Evolutionary conservation across 2,888 invertebrate genomes (phyloP).

Genomic region (Tupiocoris notatus): DNA sequence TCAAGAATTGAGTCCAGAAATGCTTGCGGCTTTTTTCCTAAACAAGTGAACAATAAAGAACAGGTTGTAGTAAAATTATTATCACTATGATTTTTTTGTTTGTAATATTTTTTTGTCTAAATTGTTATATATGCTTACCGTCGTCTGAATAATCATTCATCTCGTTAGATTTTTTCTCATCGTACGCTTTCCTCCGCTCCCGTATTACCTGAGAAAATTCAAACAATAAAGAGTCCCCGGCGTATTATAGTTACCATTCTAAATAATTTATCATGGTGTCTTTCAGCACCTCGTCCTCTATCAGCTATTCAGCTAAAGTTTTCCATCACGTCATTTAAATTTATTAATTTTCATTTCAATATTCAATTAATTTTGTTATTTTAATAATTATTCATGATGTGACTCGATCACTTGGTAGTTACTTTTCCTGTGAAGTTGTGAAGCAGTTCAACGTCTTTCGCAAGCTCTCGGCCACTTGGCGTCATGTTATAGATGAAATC

Average conservation of each 20-base stretch:
- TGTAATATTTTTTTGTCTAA: background rate
- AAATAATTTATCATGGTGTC: too few relatives aligned
- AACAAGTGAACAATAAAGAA: too few relatives aligned
- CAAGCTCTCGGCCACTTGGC: background rate
- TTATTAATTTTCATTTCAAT: too few relatives aligned
- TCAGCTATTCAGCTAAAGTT: too few relatives aligned
- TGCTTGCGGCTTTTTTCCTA: conserved; percentile 16
- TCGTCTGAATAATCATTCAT: background rate
- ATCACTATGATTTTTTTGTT: background rate
- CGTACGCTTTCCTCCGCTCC: background rate
- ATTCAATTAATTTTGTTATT: too few relatives aligned
- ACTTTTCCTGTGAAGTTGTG: conserved; percentile 26
- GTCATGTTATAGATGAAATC: conserved; percentile 20
- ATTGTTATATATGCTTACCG: background rate
- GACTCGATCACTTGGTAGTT: too few relatives aligned
- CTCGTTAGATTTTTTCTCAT: background rate
- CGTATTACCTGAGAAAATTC: background rate
- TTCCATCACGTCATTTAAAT: too few relatives aligned
- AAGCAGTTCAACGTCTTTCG: conserved; percentile 11
- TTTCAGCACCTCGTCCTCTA: too few relatives aligned
- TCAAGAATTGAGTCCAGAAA: conserved; percentile 18
- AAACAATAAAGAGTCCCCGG: too few relatives aligned
- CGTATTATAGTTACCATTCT: too few relatives aligned
- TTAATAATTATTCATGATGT: too few relatives aligned
- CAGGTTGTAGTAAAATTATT: too few relatives aligned